These are phyloP conservation scores for Ramphastos sulfuratus DNA, from an alignment of 2,113 vertebrate species.

Conservation along the genomic window DNA sequence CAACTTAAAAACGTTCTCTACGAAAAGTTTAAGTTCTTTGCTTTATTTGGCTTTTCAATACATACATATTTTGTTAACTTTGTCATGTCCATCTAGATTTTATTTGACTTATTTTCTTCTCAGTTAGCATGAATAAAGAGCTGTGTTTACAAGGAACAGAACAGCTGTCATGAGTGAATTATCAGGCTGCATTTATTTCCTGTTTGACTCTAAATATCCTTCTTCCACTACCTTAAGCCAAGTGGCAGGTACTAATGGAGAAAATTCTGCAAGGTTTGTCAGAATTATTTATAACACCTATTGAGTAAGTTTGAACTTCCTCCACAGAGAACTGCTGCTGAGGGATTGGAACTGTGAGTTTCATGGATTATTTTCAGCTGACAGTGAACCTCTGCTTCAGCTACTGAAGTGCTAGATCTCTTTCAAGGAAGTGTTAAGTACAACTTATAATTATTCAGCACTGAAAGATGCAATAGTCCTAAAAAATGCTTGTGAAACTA, in stretches of 20 bases:
- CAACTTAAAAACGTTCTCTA: not conserved
- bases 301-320: not conserved
- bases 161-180: slow-evolving; percentile 30
- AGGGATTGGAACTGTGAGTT: not conserved
- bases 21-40: not conserved
- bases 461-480: not conserved
- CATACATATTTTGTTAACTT: not conserved
- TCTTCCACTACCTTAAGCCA: slow-evolving; percentile 52
- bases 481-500: not conserved
- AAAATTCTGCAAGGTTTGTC: slow-evolving; percentile 23
- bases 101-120: not conserved
- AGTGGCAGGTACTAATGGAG: slow-evolving; percentile 21
- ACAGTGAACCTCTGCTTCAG: not conserved
- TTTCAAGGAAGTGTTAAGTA: not conserved
- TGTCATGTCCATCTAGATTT: not conserved
- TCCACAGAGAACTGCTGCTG: not conserved
- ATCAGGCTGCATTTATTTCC: slow-evolving; percentile 43
- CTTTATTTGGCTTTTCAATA: not conserved
- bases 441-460: not conserved
- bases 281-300: slow-evolving; percentile 27
- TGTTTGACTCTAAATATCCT: slow-evolving; percentile 42
- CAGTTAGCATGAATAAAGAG: not conserved
- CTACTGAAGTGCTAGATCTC: not conserved
- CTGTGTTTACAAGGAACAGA: not conserved
- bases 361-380: not conserved